Evolutionary conservation across 2,888 invertebrate genomes (phyloP), one percentile per base, ranked within the genome.

Genomic region (Drosophila infuscata): DNA sequence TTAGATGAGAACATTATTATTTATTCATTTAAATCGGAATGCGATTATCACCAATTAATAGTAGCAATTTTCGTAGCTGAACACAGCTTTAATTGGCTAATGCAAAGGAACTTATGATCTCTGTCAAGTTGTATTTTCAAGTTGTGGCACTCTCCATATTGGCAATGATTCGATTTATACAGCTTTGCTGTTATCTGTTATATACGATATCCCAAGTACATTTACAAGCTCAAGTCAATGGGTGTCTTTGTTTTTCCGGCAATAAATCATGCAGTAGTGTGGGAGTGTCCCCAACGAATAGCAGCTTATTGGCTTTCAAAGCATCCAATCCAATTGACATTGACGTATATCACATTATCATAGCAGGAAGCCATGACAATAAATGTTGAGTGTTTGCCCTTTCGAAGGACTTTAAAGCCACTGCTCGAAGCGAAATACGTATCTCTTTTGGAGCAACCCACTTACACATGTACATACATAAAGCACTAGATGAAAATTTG

Each of bases 331-430:
- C 89, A 89, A 89, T 89, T 84, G 88, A 88, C 85, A 88, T 85
- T 85, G 85, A 89, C 88, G 82, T 85, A 85, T 89, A 86, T 89
- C 85, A 84, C 85, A 85, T 88, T 89, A 85, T 85, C 89, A 88
- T 80, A 78, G 85, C 88, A 86, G 70, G 69, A 79, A 87, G 81
- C 81, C 87, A 79, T 81, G 88, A 74, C 88, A 89, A 84, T 83
- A 71, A 87, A 79, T 81, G 84, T 67, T 69, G 74, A 33, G 58
- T 67, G 56, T 70, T 70, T 83, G 87, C 68, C 78, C 69, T 66
- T 46, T 72, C 58, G 56, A 60, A 67, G 63, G 72, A 75, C 79
- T 83, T 83, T 89, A 89, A 86, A 83, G 61, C 64, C 67, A 68
- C 61, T 75, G 57, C 38, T 58, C 20, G 33, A 17, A 36, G 49